Evolutionary conservation across 2,888 invertebrate genomes (phyloP), one percentile per base, ranked within the genome.

Genomic region (Spodoptera littoralis): DNA sequence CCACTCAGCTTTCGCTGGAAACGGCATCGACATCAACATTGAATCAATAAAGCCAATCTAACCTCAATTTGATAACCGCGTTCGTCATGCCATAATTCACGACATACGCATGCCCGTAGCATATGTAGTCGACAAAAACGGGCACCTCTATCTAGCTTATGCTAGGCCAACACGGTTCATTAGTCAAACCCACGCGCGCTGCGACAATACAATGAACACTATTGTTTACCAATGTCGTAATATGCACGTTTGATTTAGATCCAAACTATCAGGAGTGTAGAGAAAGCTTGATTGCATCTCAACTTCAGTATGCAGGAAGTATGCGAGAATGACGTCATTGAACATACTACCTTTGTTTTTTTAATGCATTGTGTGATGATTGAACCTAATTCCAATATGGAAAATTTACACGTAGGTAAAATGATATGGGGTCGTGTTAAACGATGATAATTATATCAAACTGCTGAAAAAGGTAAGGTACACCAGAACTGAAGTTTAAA

Each of bases 171-270:
- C 68, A 74, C 73, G 79, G 74, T 83, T 90, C 89, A 89, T 90
- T 89, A 87, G 85, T 84, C 84, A 87, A 85, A 70, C 90, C 90
- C 88, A 91, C 91, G 87, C 88, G 65, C 60, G 50, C 64, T 61
- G 75, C 75, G 81, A 84, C 89, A 87, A 83, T 85, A 77, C 80
- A 81, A 82, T 77, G 73, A 83, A 80, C 79, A 77, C 82, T 79
- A 85, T 87, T 88, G 88, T 89, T 87, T 88, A 80, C 77, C 58
- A 62, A 77, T 86, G 82, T 84, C 74, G 78, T 72, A 76, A 83
- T 75, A 58, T 60, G 47, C 58, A 60, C 72, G 47, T 74, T 76
- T 73, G 79, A 67, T 66, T 70, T 69, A 70, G 61, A 70, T 65
- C 68, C 67, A 61, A 66, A 70, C 70, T 68, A 72, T 75, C 51